These are phyloP conservation scores for Trachymyrmex septentrionalis DNA, from an alignment of 1,140 invertebrate species.

Conservation along the genomic window DNA sequence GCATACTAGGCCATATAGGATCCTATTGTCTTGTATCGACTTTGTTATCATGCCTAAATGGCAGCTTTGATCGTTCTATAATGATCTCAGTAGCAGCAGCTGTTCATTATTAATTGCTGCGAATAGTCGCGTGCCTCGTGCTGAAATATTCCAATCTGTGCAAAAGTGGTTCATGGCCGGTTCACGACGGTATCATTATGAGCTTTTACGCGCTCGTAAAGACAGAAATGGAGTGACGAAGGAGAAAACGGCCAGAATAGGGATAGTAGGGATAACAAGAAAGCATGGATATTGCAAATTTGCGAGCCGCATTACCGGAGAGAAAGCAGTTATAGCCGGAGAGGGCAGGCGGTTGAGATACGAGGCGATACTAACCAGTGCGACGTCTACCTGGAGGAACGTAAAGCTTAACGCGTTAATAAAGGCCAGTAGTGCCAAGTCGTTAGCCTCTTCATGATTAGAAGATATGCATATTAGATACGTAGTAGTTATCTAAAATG, in stretches of 20 bases:
- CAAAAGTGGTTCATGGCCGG: constrained; percentile 40
- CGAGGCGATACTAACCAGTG: constrained; percentile 31
- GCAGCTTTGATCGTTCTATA: background rate
- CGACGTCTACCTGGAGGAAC: constrained; percentile 32
- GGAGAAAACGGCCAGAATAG: background rate
- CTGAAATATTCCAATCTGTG: constrained; percentile 30
- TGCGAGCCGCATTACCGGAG: constrained; percentile 36
- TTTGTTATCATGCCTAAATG: background rate
- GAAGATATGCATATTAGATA: constrained; percentile 14
- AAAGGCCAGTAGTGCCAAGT: constrained; percentile 43
- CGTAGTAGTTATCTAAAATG: background rate
- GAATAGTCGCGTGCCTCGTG: background rate
- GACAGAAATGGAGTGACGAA: constrained; percentile 46
- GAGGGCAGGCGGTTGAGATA: constrained; percentile 63
- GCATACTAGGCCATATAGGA: no score
- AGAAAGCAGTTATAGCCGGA: constrained; percentile 40
- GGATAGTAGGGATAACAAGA: constrained; percentile 10
- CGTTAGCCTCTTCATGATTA: constrained; percentile 40
- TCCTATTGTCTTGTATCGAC: background rate
- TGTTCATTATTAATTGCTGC: constrained; percentile 50
- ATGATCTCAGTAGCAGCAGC: background rate
- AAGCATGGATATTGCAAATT: constrained; percentile 70
- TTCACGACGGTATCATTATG: constrained; percentile 35
- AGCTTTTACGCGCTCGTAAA: constrained; percentile 68
- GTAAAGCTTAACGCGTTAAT: constrained; percentile 74